phyloP scores from a whole-genome alignment of 1,140 invertebrate genomes.

The Psilanteris sp. region DNA sequence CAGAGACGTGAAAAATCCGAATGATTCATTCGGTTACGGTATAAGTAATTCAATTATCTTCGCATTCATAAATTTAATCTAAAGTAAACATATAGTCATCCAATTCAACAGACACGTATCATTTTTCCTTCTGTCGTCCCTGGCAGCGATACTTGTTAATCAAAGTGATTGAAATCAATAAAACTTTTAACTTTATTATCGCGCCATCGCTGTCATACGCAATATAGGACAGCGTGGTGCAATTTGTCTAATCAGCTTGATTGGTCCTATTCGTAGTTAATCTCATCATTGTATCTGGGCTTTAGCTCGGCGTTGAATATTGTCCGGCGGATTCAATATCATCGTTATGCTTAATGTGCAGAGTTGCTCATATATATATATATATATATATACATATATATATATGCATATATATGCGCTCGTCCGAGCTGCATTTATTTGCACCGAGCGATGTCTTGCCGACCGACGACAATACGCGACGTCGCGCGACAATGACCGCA shows the following conservation, averaged over 20 bases:
- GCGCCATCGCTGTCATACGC: slow-evolving; percentile 23
- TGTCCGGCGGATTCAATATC: slow-evolving; percentile 54
- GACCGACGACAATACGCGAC: slow-evolving; percentile 37
- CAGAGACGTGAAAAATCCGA: too few relatives aligned
- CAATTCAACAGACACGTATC: neutral
- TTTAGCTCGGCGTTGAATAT: slow-evolving; percentile 43
- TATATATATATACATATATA: too few relatives aligned
- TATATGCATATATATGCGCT: slow-evolving; percentile 28
- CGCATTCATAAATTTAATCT: too few relatives aligned
- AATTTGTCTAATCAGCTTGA: slow-evolving; percentile 64
- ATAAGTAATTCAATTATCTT: too few relatives aligned
- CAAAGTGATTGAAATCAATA: slow-evolving; percentile 37
- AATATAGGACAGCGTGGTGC: slow-evolving; percentile 39
- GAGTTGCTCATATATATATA: slow-evolving; percentile 47
- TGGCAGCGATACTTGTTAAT: slow-evolving; percentile 19
- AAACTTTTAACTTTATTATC: slow-evolving; percentile 49
- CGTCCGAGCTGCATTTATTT: slow-evolving; percentile 50
- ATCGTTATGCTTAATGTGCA: slow-evolving; percentile 57
- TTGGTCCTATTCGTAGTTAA: slow-evolving; percentile 60
- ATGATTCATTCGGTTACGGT: too few relatives aligned
- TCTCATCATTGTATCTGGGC: slow-evolving; percentile 58
- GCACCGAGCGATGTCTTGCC: slow-evolving; percentile 57
- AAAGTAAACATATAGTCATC: neutral
- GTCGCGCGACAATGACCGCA: slow-evolving; percentile 56
- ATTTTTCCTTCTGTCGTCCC: neutral